These are phyloP conservation scores for Sebastes ruberrimus DNA, from an alignment of 2,797 vertebrate genomes.

Conservation along the genomic window DNA sequence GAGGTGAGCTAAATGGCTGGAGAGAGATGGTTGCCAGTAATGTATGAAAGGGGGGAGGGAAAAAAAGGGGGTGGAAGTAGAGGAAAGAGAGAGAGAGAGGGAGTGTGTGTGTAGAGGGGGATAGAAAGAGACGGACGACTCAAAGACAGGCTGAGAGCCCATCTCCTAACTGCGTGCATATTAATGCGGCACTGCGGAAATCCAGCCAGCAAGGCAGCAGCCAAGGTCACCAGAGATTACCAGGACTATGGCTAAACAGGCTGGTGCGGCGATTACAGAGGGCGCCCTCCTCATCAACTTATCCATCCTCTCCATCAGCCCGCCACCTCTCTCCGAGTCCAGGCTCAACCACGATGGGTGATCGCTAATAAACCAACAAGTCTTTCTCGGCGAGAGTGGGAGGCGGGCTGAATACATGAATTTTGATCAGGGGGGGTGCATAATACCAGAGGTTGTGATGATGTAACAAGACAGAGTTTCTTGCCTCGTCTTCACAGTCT, in stretches of 20 bases:
- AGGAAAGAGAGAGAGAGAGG: not conserved
- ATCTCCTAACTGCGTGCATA: conserved; percentile 55
- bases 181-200: conserved; percentile 70
- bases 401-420: conserved; percentile 59
- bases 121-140: conserved; percentile 21
- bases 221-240: conserved; percentile 81
- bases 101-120: not conserved
- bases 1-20: conserved; percentile 58
- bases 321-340: not conserved
- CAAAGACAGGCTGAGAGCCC: conserved; percentile 53
- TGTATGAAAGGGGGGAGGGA: conserved; percentile 19
- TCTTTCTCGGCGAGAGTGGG: conserved; percentile 39
- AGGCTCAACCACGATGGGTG: conserved; percentile 12
- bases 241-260: conserved; percentile 71
- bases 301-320: not conserved
- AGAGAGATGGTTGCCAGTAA: conserved; percentile 54
- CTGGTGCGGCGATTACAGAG: conserved; percentile 45
- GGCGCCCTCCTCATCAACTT: conserved; percentile 22
- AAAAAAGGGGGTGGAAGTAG: not conserved
- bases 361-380: conserved; percentile 56
- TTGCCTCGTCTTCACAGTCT: conserved; percentile 28
- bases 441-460: conserved; percentile 51
- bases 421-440: conserved; percentile 49
- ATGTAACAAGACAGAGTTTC: conserved; percentile 64
- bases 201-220: conserved; percentile 52